A percentile compares a stretch with the other conserved stretches of the same genome.
Evolutionary conservation across 64 coral and sea anemone species (phyloP).

Genomic region (Stylophora pistillata): DNA sequence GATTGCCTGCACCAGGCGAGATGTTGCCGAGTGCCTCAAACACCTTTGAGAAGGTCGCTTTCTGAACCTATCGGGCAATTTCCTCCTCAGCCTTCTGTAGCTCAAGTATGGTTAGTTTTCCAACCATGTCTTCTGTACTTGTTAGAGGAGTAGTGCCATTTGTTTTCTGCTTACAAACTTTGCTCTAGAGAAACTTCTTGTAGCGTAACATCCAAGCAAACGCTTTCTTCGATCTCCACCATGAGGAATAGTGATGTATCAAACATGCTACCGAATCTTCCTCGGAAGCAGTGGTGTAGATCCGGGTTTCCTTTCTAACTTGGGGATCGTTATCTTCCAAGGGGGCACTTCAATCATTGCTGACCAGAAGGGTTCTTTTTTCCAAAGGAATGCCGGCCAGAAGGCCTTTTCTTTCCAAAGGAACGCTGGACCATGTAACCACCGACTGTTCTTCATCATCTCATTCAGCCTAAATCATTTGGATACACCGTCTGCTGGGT

Average conservation of each 20-base stretch:
- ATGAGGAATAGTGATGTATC: slow-evolving; percentile 59
- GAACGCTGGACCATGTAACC: neutral
- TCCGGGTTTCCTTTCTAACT: slow-evolving; percentile 37
- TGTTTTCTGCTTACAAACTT: neutral
- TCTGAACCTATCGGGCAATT: neutral
- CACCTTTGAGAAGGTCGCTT: neutral
- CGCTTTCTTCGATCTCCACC: slow-evolving; percentile 36
- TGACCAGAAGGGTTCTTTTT: no score
- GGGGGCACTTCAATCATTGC: neutral
- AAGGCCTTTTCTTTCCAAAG: neutral
- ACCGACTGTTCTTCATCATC: neutral
- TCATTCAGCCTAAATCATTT: slow-evolving; percentile 11
- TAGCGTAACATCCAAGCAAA: slow-evolving; percentile 42
- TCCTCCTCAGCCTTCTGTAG: neutral
- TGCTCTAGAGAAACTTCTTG: slow-evolving; percentile 43
- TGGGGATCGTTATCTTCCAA: neutral
- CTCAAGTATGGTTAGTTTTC: neutral
- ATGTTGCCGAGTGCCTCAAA: neutral
- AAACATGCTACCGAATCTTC: slow-evolving; percentile 10
- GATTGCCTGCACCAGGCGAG: neutral
- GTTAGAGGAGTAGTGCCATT: neutral
- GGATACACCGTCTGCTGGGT: slow-evolving; percentile 34
- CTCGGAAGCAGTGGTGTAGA: slow-evolving; percentile 2
- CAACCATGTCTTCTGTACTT: neutral
- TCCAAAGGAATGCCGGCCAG: no score